A percentile compares a stretch with the other conserved stretches of the same genome.
These are phyloP conservation scores for Listronotus bonariensis DNA, from an alignment of 1,140 invertebrate species.

Conservation along the genomic window DNA sequence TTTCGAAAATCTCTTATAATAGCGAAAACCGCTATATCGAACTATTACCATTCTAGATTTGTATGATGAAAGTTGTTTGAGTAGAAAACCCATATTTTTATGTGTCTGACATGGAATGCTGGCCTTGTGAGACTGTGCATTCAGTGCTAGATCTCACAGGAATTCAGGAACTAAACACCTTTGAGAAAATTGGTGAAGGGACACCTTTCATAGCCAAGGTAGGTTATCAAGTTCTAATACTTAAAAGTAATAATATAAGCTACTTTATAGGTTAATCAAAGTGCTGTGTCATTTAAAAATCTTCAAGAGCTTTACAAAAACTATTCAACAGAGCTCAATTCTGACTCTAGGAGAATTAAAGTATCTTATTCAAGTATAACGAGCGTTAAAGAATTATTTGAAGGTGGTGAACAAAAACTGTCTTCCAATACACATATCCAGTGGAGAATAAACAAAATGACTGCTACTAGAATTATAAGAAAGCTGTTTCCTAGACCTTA, in stretches of 20 bases:
- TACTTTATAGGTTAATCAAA: conserved; percentile 52
- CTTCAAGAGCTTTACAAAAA: conserved; percentile 57
- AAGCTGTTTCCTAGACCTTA: conserved; percentile 68
- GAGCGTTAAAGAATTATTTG: conserved; percentile 38
- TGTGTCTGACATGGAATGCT: conserved; percentile 74
- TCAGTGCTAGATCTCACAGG: conserved; percentile 59
- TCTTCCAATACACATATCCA: conserved; percentile 53
- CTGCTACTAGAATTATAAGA: conserved; percentile 66
- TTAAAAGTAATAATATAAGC: no score
- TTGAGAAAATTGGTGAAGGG: conserved; percentile 46
- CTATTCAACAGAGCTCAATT: conserved; percentile 59
- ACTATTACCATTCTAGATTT: conserved; percentile 71
- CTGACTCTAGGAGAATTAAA: conserved; percentile 60
- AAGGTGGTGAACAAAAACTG: conserved; percentile 17
- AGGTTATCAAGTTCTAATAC: neutral
- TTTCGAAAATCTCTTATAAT: no score
- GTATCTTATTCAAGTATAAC: conserved; percentile 58
- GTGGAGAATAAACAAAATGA: conserved; percentile 75
- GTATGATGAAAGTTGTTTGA: conserved; percentile 79
- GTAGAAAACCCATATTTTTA: conserved; percentile 76
- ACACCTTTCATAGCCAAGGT: conserved; percentile 51
- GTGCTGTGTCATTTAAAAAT: conserved; percentile 52
- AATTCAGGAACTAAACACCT: conserved; percentile 43
- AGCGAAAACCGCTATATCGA: no score
- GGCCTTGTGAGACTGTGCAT: conserved; percentile 71